These are phyloP conservation scores for Machimus rusticus DNA, from an alignment of 2,888 invertebrate species.

Conservation along the genomic window DNA sequence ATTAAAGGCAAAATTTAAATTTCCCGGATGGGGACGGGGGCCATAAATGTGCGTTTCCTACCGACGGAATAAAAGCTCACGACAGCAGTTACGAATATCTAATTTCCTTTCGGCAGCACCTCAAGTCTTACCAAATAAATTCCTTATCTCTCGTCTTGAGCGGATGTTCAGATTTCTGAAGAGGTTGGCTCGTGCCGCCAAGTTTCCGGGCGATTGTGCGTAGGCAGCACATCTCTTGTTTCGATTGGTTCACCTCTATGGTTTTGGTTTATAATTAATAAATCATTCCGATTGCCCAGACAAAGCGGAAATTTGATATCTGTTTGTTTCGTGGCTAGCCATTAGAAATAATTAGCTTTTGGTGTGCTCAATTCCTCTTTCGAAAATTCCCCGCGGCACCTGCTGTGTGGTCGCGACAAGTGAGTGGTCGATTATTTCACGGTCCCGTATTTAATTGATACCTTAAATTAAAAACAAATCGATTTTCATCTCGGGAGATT, in stretches of 20 bases:
- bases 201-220: background rate
- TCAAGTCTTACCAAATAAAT: background rate
- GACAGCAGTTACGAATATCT: background rate
- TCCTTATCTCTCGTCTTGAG: background rate
- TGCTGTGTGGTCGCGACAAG: background rate
- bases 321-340: background rate
- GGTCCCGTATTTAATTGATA: background rate
- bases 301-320: background rate
- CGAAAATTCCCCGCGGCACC: background rate
- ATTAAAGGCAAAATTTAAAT: background rate
- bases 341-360: background rate
- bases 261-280: background rate
- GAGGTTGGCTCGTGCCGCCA: background rate
- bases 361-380: background rate
- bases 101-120: background rate
- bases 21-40: background rate
- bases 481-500: background rate
- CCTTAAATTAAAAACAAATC: background rate
- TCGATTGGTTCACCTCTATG: background rate
- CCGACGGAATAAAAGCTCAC: background rate
- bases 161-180: background rate
- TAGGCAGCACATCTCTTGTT: background rate
- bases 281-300: background rate
- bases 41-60: background rate
- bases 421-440: background rate